These are phyloP conservation scores for Timema podura DNA, from an alignment of 2,888 invertebrate genomes.

Conservation along the genomic window DNA sequence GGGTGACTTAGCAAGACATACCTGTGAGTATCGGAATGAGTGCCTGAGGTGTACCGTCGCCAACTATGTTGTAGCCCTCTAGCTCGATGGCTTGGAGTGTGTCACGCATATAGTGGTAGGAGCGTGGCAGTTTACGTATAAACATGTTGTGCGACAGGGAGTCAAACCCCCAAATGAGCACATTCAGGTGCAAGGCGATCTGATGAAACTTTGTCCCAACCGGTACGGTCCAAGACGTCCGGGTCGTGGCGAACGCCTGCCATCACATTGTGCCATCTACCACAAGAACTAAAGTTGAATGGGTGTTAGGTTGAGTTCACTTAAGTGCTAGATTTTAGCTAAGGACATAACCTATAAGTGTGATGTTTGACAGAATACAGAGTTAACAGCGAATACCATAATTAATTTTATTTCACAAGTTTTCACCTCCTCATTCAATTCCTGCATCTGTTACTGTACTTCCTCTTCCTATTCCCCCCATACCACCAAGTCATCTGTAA, in stretches of 20 bases:
- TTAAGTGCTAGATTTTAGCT: too few relatives aligned
- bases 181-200: constrained; percentile 58
- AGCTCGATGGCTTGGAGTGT: constrained; percentile 60
- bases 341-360: too few relatives aligned
- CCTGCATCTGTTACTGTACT: too few relatives aligned
- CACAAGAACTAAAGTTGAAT: background rate
- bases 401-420: too few relatives aligned
- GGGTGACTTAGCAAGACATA: constrained; percentile 39
- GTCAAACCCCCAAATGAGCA: constrained; percentile 84
- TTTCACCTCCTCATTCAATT: too few relatives aligned
- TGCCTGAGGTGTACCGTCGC: constrained; percentile 84
- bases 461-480: too few relatives aligned
- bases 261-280: constrained; percentile 63
- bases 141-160: constrained; percentile 81
- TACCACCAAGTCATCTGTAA: too few relatives aligned
- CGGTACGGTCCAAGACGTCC: constrained; percentile 43
- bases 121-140: constrained; percentile 70
- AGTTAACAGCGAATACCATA: too few relatives aligned
- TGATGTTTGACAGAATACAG: too few relatives aligned
- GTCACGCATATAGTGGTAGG: constrained; percentile 63
- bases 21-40: constrained; percentile 85
- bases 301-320: too few relatives aligned
- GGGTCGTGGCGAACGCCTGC: constrained; percentile 56
- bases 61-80: constrained; percentile 77
- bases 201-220: constrained; percentile 49